Evolutionary conservation across 2,888 invertebrate species (phyloP), one percentile per base, ranked within the genome.

Genomic region (Leucophenga montana): DNA sequence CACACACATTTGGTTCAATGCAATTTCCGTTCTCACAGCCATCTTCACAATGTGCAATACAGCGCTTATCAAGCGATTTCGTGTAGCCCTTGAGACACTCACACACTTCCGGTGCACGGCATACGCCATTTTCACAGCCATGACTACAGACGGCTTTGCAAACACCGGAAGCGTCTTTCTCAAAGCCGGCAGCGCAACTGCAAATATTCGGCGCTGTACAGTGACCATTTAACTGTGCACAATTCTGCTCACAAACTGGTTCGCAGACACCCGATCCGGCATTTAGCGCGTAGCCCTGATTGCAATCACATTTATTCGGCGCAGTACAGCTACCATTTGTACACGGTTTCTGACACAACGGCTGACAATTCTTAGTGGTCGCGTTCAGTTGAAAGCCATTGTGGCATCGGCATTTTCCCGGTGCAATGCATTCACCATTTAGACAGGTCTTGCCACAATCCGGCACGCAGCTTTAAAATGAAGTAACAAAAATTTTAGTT

Each of bases 1-100:
- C 90, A 80, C 94, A 94, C 77, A 91, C 90, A 84, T 92, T 92
- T 0, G 94, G 94, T 0, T 91, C 91, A 0, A 92, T 90, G 76
- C 94, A 94, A 1, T 90, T 88, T 0, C 89, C 88, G 75, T 87
- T 85, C 0, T 68, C 27, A 56, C 86, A 86, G 0, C 69, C 78
- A 71, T 64, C 66, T 31, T 68, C 66, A 69, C 88, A 89, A 11
- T 70, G 16, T 11, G 76, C 77, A 31, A 44, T 31, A 46, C 76
- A 76, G 0, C 53, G 67, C 39, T 68, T 68, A 61, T 80, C 73
- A 20, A 65, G 1, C 9, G 54, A 56, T 20, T 73, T 73, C 3
- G 59, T 48, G 65, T 73, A 77, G 11, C 69, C 66, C 20, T 14
- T 65, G 9, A 76, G 67, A 66, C 79, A 79, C 11, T 71, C 61